phyloP scores from a whole-genome alignment of 2,797 vertebrate genomes.

The Spondyliosoma cantharus region DNA sequence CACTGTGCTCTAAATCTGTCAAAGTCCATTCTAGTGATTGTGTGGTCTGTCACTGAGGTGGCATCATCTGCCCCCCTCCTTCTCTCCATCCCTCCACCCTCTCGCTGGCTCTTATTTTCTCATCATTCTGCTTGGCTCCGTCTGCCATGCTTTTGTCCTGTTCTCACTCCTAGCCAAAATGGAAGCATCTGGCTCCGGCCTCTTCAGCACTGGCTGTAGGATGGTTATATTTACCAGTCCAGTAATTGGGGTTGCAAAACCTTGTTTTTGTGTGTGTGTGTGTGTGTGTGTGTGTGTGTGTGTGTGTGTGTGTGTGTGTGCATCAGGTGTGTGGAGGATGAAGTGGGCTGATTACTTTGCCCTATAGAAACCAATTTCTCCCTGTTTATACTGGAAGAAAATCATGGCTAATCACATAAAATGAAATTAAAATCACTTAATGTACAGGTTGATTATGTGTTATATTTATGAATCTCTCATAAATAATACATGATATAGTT shows the following conservation, averaged over 20 bases:
- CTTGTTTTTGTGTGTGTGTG: slow-evolving; percentile 10
- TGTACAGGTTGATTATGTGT: not conserved
- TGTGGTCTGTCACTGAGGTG: slow-evolving; percentile 50
- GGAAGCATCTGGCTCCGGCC: slow-evolving; percentile 64
- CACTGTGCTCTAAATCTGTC: slow-evolving; percentile 63
- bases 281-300: not conserved
- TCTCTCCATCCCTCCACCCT: slow-evolving; percentile 17
- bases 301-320: not conserved
- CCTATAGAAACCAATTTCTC: not conserved
- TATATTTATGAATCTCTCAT: not conserved
- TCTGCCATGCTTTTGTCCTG: slow-evolving; percentile 64
- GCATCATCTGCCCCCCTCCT: slow-evolving; percentile 37
- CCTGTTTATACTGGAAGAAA: not conserved
- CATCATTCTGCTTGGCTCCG: slow-evolving; percentile 64
- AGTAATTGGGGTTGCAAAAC: slow-evolving; percentile 60
- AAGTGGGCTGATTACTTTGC: not conserved
- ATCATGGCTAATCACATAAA: not conserved
- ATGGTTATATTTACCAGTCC: slow-evolving; percentile 64
- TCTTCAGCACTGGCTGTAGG: slow-evolving; percentile 51
- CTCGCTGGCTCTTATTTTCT: slow-evolving; percentile 70
- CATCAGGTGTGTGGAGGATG: slow-evolving; percentile 10
- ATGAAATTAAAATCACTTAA: not conserved
- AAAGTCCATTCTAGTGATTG: slow-evolving; percentile 49
- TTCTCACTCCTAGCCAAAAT: slow-evolving; percentile 65
- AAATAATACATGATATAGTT: not conserved